Evolutionary conservation across 2,888 invertebrate species (phyloP), one percentile per base, ranked within the genome.

Genomic region (Hemistola chrysoprasaria): DNA sequence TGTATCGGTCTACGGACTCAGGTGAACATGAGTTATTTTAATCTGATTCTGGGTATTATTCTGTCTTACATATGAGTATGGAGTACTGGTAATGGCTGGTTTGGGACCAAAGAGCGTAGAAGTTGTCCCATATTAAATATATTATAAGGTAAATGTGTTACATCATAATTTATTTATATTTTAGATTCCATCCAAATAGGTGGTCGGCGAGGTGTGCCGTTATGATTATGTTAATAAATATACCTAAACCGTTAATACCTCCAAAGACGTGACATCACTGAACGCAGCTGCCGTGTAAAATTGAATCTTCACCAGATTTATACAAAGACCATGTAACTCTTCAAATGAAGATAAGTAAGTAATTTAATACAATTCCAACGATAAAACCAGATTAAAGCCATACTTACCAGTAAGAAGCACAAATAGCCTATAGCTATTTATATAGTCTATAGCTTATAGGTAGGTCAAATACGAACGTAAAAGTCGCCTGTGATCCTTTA

Each of bases 401-500:
- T 16, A 16, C 16, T 16, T 4, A 16, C 16, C 16, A 16, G 4
- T 16, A 3, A 3, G 16, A 3, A 16, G 16, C 16, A 16, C 16
- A 16, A 4, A n/a, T n/a, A n/a, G n/a, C n/a, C n/a, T n/a, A n/a
- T n/a, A n/a, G n/a, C n/a, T n/a, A n/a, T n/a, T n/a, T n/a, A n/a
- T n/a, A n/a, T n/a, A n/a, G n/a, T n/a, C n/a, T n/a, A n/a, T n/a
- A n/a, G n/a, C n/a, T n/a, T 16, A 4, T 2, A 16, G 2, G 16
- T 16, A 16, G 16, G 16, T 16, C 4, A 16, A n/a, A 16, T 16
- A 16, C 4, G n/a, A 16, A 16, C 16, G 2, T 16, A 4, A 16
- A 16, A 4, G 16, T 25, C 22, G 8, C 25, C 11, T 26, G 36
- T 7, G 22, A 30, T 46, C 27, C 16, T 37, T 35, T 34, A 61